These are phyloP conservation scores for Agriotes lineatus DNA, from an alignment of 2,888 invertebrate genomes.

Conservation along the genomic window DNA sequence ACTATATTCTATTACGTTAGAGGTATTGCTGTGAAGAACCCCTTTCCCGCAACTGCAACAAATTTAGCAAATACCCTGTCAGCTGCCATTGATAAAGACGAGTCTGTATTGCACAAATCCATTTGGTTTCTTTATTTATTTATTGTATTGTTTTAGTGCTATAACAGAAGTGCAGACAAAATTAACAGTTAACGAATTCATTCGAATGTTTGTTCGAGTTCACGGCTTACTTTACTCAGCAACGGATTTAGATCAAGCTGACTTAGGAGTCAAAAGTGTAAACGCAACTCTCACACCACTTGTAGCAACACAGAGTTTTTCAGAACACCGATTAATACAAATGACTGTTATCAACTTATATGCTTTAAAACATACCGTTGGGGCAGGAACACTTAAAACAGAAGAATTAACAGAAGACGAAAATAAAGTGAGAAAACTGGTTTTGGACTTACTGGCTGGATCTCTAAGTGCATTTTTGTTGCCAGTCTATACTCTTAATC, in stretches of 20 bases:
- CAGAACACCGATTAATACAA: slow-evolving; percentile 79
- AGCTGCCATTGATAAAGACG: slow-evolving; percentile 68
- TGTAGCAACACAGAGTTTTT: slow-evolving; percentile 83
- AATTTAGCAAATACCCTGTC: slow-evolving; percentile 82
- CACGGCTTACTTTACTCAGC: slow-evolving; percentile 71
- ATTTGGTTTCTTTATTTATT: background rate
- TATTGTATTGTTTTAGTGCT: too few species aligned
- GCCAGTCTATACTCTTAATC: slow-evolving; percentile 78
- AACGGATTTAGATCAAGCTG: slow-evolving; percentile 73
- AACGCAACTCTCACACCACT: slow-evolving; percentile 80
- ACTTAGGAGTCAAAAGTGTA: slow-evolving; percentile 73
- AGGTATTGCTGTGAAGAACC: slow-evolving; percentile 85
- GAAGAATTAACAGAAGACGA: slow-evolving; percentile 72
- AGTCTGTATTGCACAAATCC: slow-evolving; percentile 54
- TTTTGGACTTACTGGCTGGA: slow-evolving; percentile 74
- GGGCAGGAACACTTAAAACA: slow-evolving; percentile 65
- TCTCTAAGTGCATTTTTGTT: slow-evolving; percentile 77
- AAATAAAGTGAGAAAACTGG: slow-evolving; percentile 70
- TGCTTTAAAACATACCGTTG: slow-evolving; percentile 73
- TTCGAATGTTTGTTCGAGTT: slow-evolving; percentile 73
- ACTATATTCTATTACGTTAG: slow-evolving; percentile 90
- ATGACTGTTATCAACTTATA: slow-evolving; percentile 84
- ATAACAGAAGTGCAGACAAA: slow-evolving; percentile 70
- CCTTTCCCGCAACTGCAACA: slow-evolving; percentile 86
- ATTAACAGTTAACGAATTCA: slow-evolving; percentile 71